Base-by-base conservation (phyloP, 2,888 invertebrate genomes). In the Pristionchus entomophagus region DNA sequence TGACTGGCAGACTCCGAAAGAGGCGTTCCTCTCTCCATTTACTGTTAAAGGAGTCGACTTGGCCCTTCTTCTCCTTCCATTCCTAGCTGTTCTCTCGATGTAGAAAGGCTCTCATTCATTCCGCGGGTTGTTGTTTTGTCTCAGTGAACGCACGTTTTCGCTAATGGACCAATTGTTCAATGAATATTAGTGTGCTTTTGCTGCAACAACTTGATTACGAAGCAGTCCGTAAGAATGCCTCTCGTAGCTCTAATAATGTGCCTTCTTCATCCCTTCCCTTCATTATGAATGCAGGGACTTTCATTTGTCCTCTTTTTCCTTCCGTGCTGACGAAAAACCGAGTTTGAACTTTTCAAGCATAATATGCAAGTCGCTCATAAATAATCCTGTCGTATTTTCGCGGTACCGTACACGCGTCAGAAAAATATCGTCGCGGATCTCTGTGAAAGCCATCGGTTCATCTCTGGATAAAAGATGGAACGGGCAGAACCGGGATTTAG, bases 21-120 rank as follows among this genome's bases (percentile, higher is more conserved):
- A 84, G 49, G 62, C 83, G 32, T 65, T 84, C 83, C 45, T 84
- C 32, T 65, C 83, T 65, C 65, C 83, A 1, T 29, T 84, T 49
- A 62, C 17, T 19, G 83, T 84, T 32, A 59, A 22, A 32, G 62
- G 65, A 65, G 29, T 35, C 32, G 83, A 84, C 35, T 29, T 65
- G 14, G 45, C 29, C 45, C 26, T 82, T 32, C 56, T 41, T 59
- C 38, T 82, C 41, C 38, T 82, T 8, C 82, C 59, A 10, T 6
- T 59, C 29, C 32, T 59, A 22, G 1, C 26, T 41, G 2, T 80
- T 32, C 82, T 82, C n/a, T 82, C 82, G n/a, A 22, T 73, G 26
- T 73, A 69, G 65, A 35, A 5, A 26, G 6, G 5, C 14, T 62
- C 62, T 32, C 29, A 1, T 32, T 12, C 65, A 35, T 35, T 35